Evolutionary conservation across 2,113 vertebrate species (phyloP).

Genomic region (Gymnogyps californianus): DNA sequence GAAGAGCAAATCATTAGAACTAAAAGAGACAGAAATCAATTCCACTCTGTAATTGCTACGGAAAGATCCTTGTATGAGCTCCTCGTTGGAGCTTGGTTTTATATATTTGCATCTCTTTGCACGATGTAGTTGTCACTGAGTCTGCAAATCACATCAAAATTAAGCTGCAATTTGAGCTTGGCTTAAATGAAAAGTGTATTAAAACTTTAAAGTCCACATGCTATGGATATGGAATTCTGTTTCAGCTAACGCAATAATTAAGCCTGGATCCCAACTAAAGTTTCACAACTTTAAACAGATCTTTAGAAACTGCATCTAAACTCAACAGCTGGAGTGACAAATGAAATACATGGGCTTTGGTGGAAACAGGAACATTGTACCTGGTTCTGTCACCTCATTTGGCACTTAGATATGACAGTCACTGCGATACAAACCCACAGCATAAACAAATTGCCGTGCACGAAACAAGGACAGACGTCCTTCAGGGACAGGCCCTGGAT

Average conservation of each 20-base stretch:
- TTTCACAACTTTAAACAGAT: background rate
- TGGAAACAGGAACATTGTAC: background rate
- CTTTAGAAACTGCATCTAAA: background rate
- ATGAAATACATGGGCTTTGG: background rate
- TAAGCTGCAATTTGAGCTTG: background rate
- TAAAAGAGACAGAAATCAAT: background rate
- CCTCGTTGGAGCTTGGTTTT: background rate
- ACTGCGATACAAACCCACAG: background rate
- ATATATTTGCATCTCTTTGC: background rate
- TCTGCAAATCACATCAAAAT: constrained; percentile 24
- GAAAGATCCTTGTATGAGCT: background rate
- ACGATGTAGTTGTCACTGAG: background rate
- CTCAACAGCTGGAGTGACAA: background rate
- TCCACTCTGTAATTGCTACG: background rate
- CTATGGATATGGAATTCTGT: background rate
- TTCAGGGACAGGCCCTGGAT: background rate
- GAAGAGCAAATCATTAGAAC: background rate
- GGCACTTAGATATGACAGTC: background rate
- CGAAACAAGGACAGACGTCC: background rate
- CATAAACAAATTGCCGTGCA: background rate
- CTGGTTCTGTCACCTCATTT: background rate
- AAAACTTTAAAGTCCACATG: background rate
- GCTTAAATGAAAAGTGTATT: background rate
- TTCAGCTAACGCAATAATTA: background rate
- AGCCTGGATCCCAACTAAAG: background rate